Evolutionary conservation across 2,797 vertebrate genomes (phyloP).

Genomic region (Luscinia megarhynchos): DNA sequence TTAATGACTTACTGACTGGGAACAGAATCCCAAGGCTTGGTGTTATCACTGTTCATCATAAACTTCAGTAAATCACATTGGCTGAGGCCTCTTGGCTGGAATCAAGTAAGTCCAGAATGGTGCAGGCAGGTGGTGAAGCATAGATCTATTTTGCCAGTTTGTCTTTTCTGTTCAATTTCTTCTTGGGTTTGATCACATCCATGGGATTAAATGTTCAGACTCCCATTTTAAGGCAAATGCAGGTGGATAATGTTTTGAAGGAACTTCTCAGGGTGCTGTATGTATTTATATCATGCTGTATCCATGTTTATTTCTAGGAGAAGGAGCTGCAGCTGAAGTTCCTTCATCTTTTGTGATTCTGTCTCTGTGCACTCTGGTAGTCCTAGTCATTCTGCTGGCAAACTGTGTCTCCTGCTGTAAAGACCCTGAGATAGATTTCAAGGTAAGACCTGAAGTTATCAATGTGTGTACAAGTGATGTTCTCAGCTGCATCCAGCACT

Average conservation of each 20-base stretch:
- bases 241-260: neutral
- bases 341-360: conserved; percentile 81
- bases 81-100: neutral
- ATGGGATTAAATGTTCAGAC: neutral
- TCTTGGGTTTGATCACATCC: neutral
- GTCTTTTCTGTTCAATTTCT: neutral
- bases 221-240: neutral
- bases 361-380: conserved; percentile 83
- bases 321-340: conserved; percentile 71
- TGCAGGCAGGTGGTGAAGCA: neutral
- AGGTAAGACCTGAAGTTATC: conserved; percentile 81
- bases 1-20: neutral
- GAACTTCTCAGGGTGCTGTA: neutral
- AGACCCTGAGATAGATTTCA: conserved; percentile 95
- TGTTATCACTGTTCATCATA: neutral
- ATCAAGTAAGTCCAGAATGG: rapidly evolving
- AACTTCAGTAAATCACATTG: neutral
- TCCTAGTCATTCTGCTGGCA: conserved; percentile 84
- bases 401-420: conserved; percentile 97
- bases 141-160: neutral
- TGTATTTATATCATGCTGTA: neutral
- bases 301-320: conserved; percentile 73
- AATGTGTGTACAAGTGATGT: neutral
- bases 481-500: neutral
- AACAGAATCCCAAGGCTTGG: neutral